phyloP scores from a whole-genome alignment of 2,888 invertebrate genomes.

The Tinea semifulvella region DNA sequence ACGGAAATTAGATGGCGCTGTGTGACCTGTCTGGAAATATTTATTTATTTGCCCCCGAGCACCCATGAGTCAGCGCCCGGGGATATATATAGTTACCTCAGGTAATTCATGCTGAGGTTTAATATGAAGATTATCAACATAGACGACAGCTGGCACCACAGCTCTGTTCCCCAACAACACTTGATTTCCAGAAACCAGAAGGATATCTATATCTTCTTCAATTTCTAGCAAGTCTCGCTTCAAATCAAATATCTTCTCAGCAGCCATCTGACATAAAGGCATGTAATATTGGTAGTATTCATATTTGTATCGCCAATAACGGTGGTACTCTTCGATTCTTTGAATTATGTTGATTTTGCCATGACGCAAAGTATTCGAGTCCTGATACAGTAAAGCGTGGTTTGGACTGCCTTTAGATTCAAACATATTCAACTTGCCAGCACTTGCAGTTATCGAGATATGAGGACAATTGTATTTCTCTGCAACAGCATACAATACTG shows the following conservation, averaged over 20 bases:
- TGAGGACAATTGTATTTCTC: constrained; percentile 63
- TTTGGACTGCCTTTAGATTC: constrained; percentile 61
- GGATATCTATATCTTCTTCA: constrained; percentile 50
- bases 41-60: too few species aligned
- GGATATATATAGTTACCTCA: constrained; percentile 34
- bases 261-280: constrained; percentile 42
- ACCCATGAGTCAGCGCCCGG: too few species aligned
- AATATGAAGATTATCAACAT: constrained; percentile 50
- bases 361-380: constrained; percentile 48
- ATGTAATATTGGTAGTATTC: constrained; percentile 47
- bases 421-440: constrained; percentile 53
- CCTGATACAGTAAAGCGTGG: constrained; percentile 60
- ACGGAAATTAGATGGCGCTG: too few species aligned
- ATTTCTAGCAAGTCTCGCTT: constrained; percentile 42
- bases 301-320: constrained; percentile 36
- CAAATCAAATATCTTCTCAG: constrained; percentile 41
- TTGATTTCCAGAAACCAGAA: constrained; percentile 48
- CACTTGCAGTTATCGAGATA: constrained; percentile 59
- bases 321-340: constrained; percentile 37
- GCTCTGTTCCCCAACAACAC: constrained; percentile 47
- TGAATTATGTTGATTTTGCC: constrained; percentile 49
- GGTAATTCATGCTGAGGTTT: constrained; percentile 38
- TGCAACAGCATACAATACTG: constrained; percentile 55
- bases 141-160: constrained; percentile 39
- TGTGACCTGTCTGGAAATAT: too few species aligned